These are phyloP conservation scores for Sphenodon punctatus DNA, from an alignment of 2,797 vertebrate species.

Conservation along the genomic window DNA sequence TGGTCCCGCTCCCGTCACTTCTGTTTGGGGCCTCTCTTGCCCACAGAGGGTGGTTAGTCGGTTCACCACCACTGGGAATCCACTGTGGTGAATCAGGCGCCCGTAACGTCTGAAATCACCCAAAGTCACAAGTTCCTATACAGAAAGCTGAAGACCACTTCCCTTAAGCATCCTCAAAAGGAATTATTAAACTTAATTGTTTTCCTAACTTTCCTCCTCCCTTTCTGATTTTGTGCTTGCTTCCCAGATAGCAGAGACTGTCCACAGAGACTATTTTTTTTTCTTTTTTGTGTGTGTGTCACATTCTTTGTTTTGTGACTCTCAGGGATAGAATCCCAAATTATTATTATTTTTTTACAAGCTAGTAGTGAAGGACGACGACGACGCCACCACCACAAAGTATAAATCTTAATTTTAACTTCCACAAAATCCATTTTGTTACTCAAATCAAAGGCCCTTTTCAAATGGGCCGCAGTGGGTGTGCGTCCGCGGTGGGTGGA, in stretches of 20 bases:
- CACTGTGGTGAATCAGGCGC: too few relatives aligned
- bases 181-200: not conserved
- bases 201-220: not conserved
- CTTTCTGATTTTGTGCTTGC: not conserved
- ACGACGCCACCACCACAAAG: not conserved
- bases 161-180: not conserved
- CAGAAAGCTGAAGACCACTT: too few relatives aligned
- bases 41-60: too few relatives aligned
- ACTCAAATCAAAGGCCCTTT: too few relatives aligned
- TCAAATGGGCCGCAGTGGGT: too few relatives aligned
- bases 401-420: not conserved
- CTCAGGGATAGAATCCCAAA: not conserved
- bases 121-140: too few relatives aligned
- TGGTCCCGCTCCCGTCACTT: too few relatives aligned
- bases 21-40: too few relatives aligned
- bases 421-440: not conserved
- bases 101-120: too few relatives aligned
- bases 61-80: too few relatives aligned
- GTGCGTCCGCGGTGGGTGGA: too few relatives aligned
- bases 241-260: not conserved
- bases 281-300: not conserved
- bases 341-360: not conserved
- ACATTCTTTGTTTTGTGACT: not conserved
- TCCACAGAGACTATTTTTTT: not conserved
- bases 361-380: not conserved